Conservation (phyloP, 2,113 vertebrate species). For the Saccopteryx bilineata region DNA sequence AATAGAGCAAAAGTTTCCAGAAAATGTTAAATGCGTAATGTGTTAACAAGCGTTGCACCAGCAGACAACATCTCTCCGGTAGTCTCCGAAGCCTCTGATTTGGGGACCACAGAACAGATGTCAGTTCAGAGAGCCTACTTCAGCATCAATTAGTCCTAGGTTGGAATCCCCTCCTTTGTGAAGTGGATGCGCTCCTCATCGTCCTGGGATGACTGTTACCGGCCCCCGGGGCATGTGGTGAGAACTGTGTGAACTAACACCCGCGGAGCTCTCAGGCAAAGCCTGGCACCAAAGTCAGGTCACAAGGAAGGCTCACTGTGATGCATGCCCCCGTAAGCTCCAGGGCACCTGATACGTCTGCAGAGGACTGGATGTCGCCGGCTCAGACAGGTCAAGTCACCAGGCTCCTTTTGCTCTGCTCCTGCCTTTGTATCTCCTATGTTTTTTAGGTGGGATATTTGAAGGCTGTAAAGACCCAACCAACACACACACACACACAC, state of each 20-base stretch:
- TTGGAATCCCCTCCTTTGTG: rapidly evolving
- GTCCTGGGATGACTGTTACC: rapidly evolving
- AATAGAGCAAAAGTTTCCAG: background rate
- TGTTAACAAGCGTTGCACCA: background rate
- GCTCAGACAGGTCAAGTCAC: background rate
- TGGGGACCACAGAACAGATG: rapidly evolving
- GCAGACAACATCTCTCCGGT: rapidly evolving
- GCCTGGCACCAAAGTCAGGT: background rate
- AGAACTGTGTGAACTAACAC: rapidly evolving
- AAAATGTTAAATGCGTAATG: background rate
- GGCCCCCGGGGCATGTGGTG: rapidly evolving
- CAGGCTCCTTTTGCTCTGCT: background rate
- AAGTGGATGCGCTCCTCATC: rapidly evolving
- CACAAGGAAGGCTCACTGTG: background rate
- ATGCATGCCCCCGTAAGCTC: rapidly evolving
- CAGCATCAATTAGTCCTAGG: background rate
- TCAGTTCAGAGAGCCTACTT: rapidly evolving
- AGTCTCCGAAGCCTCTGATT: rapidly evolving
- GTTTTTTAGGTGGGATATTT: background rate
- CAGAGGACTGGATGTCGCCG: rapidly evolving
- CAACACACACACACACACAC: background rate
- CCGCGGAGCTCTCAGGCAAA: rapidly evolving
- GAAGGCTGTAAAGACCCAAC: background rate
- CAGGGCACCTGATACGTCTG: rapidly evolving
- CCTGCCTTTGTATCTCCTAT: slow-evolving; percentile 58